Conservation (phyloP, 2,888 invertebrate species). For the Tyria jacobaeae region DNA sequence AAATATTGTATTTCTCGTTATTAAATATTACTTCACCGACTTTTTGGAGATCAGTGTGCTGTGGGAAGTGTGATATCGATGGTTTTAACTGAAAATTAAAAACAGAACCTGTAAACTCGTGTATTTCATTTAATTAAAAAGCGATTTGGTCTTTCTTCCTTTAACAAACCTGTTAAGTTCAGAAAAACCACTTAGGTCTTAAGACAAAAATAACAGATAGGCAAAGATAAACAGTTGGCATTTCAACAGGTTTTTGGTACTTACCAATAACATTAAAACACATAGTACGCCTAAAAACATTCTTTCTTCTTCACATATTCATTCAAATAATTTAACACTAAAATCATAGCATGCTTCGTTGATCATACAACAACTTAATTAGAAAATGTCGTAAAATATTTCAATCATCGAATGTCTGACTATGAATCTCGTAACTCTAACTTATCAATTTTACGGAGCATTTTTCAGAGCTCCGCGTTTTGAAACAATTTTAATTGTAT, state of each 20-base stretch:
- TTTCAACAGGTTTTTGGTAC: conserved; percentile 7
- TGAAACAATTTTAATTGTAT: not conserved
- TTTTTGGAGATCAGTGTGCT: conserved; percentile 70
- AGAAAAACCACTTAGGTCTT: not conserved
- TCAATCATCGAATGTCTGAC: conserved; percentile 20
- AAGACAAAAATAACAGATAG: not conserved
- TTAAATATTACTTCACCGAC: conserved; percentile 59
- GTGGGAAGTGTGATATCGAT: conserved; percentile 47
- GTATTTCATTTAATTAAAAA: not conserved
- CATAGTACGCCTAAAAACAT: conserved; percentile 32
- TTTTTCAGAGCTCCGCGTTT: not conserved
- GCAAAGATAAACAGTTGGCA: not conserved
- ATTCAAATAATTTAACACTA: conserved; percentile 15
- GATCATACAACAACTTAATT: conserved; percentile 7
- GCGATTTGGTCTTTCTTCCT: too few species aligned
- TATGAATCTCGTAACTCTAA: not conserved
- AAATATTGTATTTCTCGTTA: conserved; percentile 65
- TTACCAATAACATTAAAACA: conserved; percentile 33
- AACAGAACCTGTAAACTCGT: not conserved
- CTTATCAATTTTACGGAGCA: not conserved
- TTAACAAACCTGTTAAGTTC: not conserved
- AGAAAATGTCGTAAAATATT: conserved; percentile 26
- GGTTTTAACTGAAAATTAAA: conserved; percentile 35
- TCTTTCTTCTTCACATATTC: conserved; percentile 21
- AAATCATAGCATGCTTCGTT: not conserved